Percentiles rank a stretch among this genome's conserved stretches.
phyloP scores from a whole-genome alignment of 2,113 vertebrate species.

The Colaptes auratus region DNA sequence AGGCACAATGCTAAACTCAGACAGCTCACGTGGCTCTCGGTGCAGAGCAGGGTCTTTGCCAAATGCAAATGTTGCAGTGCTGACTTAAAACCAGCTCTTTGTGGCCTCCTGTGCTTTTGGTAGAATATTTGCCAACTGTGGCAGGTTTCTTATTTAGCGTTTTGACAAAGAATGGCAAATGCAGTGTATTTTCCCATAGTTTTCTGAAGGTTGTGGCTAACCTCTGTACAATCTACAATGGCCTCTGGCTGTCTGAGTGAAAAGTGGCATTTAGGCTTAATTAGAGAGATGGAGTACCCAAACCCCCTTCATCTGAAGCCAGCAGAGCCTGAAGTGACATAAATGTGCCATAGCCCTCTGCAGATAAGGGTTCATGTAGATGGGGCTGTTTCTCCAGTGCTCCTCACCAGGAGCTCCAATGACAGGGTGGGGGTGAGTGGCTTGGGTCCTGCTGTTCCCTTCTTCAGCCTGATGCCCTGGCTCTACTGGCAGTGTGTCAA shows the following conservation, averaged over 20 bases:
- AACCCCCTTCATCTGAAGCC: neutral
- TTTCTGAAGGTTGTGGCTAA: conserved; percentile 2
- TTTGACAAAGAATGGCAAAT: neutral
- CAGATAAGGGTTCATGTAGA: neutral
- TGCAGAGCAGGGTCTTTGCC: conserved; percentile 12
- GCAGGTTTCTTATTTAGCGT: neutral
- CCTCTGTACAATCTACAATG: neutral
- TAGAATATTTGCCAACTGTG: neutral
- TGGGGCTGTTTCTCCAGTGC: neutral
- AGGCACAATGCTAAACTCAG: neutral
- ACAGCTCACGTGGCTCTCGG: neutral
- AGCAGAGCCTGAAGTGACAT: neutral
- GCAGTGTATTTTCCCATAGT: neutral
- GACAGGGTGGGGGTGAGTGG: neutral
- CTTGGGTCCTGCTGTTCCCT: neutral
- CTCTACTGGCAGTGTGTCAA: neutral
- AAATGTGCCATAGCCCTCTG: neutral
- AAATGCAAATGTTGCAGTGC: neutral
- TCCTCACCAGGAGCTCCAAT: neutral
- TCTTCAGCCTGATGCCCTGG: neutral
- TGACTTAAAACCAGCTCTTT: neutral
- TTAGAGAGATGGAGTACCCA: neutral
- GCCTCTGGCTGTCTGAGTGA: neutral
- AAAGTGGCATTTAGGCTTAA: neutral
- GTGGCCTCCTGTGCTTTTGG: neutral